Evolutionary conservation across 2,113 vertebrate species (phyloP).

Genomic region (Callorhinus ursinus): DNA sequence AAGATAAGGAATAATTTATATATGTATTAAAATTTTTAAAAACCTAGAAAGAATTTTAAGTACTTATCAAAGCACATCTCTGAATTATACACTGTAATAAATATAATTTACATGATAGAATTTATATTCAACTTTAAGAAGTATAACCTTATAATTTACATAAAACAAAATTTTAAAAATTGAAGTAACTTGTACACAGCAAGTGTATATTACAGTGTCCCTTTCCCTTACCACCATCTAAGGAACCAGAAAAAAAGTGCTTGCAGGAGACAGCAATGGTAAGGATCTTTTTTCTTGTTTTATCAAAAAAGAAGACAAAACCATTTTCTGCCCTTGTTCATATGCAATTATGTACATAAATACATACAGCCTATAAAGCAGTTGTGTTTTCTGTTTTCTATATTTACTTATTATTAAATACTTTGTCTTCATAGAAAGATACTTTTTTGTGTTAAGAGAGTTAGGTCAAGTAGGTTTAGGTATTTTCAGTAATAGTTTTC

Average conservation of each 20-base stretch:
- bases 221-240: neutral
- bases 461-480: neutral
- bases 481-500: neutral
- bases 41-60: neutral
- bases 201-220: neutral
- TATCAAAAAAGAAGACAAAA: neutral
- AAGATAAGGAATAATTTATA: neutral
- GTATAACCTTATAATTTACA: neutral
- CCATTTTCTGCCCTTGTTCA: neutral
- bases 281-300: neutral
- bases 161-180: neutral
- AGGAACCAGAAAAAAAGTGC: neutral
- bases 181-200: neutral
- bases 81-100: conserved; percentile 3
- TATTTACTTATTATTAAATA: neutral
- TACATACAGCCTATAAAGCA: neutral
- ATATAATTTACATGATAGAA: neutral
- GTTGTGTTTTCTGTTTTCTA: neutral
- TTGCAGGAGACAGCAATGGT: neutral
- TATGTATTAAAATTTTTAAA: neutral
- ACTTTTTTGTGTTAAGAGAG: neutral
- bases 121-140: conserved; percentile 12
- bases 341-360: neutral
- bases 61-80: neutral
- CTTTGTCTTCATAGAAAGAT: neutral